Conservation (phyloP, 2,888 invertebrate genomes). For the Lasioglossum marginatum region DNA sequence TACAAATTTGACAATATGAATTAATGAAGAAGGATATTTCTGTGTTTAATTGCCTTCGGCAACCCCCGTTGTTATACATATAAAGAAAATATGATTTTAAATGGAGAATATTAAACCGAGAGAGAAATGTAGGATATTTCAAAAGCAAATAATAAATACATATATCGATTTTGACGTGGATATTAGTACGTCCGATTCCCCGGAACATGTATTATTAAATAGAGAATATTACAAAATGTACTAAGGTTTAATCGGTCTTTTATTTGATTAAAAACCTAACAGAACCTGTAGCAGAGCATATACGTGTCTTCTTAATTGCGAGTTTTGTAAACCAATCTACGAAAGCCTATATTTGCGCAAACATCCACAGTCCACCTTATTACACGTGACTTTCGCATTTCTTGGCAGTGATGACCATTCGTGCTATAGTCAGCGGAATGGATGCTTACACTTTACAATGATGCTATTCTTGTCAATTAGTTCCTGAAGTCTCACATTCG, state of each 20-base stretch:
- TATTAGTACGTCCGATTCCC: background rate
- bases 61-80: no score
- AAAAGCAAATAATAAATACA: no score
- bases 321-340: background rate
- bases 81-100: no score
- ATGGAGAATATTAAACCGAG: no score
- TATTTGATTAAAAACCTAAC: background rate
- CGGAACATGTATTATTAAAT: background rate
- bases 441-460: background rate
- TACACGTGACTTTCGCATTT: background rate
- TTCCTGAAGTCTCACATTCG: background rate
- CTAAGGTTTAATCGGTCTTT: background rate
- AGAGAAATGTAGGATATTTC: no score
- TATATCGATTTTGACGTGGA: background rate
- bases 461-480: background rate
- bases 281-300: background rate
- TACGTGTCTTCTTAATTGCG: background rate
- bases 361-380: background rate
- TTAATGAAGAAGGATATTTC: background rate
- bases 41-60: background rate
- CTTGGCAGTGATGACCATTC: background rate
- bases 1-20: background rate
- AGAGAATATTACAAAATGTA: background rate
- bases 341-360: background rate
- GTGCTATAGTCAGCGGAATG: background rate